Conservation (phyloP, 35 echinoderm and acorn worm genomes). For the Lytechinus variegatus region DNA sequence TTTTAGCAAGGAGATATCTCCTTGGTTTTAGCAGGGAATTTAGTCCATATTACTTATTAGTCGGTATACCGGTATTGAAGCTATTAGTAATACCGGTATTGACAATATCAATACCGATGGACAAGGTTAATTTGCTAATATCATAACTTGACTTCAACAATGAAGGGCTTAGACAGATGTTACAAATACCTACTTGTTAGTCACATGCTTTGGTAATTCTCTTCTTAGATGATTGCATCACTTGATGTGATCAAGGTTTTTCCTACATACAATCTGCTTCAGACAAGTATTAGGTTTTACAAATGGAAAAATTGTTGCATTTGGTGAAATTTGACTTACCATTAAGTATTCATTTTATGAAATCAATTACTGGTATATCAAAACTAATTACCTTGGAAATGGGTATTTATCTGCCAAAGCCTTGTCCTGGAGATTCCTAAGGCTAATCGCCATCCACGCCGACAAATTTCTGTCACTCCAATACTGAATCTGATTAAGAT, state of each 20-base stretch:
- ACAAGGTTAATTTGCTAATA: no score
- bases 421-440: constrained; percentile 26
- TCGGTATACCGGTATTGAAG: no score
- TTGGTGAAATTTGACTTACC: not conserved
- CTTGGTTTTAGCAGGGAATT: no score
- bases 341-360: not conserved
- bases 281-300: not conserved
- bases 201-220: no score
- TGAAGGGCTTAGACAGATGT: no score
- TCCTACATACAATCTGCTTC: not conserved
- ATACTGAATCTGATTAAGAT: not conserved
- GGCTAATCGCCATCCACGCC: constrained; percentile 18
- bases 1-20: no score
- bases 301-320: not conserved
- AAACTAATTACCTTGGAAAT: not conserved
- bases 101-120: no score
- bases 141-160: no score
- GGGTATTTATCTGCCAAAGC: not conserved
- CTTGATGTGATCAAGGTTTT: not conserved
- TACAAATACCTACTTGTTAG: no score
- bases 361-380: not conserved
- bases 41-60: no score
- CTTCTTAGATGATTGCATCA: no score
- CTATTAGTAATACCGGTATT: no score
- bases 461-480: constrained; percentile 20